Conservation (phyloP, 2,113 vertebrate genomes). For the Anser brachyrhynchus region DNA sequence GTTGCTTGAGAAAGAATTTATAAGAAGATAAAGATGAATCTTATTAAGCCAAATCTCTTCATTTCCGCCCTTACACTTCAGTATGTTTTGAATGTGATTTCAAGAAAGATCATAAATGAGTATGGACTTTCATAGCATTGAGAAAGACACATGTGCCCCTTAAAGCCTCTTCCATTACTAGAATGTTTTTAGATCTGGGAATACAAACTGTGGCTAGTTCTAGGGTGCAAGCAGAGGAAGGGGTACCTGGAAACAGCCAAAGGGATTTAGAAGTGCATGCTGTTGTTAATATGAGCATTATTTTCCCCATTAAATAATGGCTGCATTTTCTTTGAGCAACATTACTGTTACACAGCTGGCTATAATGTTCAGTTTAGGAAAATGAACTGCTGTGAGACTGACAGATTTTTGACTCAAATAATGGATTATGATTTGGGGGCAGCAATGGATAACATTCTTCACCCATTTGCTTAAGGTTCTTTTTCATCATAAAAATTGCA, state of each 20-base stretch:
- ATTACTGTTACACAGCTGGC: background rate
- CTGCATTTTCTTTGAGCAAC: background rate
- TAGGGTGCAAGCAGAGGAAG: background rate
- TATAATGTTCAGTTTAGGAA: background rate
- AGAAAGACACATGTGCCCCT: background rate
- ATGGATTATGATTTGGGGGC: background rate
- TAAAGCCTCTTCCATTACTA: background rate
- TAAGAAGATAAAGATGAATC: background rate
- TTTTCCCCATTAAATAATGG: background rate
- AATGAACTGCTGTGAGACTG: background rate
- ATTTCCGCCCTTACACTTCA: background rate
- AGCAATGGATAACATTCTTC: background rate
- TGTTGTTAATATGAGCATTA: background rate
- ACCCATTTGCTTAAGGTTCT: background rate
- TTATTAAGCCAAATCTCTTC: background rate
- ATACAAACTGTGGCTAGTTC: fast-evolving
- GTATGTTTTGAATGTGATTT: background rate
- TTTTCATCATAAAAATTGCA: background rate
- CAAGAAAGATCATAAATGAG: background rate
- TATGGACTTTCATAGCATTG: background rate
- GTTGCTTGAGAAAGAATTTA: background rate
- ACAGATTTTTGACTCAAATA: background rate
- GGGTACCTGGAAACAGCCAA: background rate
- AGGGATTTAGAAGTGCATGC: background rate
- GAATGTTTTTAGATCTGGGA: background rate